Base-by-base conservation (phyloP, 2,113 vertebrate species). In the Microcebus lehilahytsara region DNA sequence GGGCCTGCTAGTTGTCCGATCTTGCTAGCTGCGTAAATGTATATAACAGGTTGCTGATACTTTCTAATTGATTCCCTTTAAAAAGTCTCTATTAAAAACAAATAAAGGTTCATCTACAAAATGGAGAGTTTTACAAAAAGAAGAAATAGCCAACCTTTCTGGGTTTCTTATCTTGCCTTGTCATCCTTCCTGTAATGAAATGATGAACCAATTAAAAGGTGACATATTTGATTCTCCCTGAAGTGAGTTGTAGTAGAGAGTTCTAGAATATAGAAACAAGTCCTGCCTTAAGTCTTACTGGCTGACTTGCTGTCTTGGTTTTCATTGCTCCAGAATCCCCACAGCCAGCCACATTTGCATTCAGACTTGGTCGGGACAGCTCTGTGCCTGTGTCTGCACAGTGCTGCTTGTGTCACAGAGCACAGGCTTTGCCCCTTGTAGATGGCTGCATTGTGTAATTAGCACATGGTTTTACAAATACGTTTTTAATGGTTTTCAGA, bases 391-490 rank as follows among this genome's bases (percentile, higher is more conserved):
- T 53, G 42, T 23, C 2, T 0, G 40, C 51, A 6, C 5, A 6
- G 56, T 9, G 37, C 32, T 75, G 32, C 25, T 60, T 3, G 1
- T 12, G 0, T 34, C 8, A 10, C 16, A 40, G 69, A 83, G 71
- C 13, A 40, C 9, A 37, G 49, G 37, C 13, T 0, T 58, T n/a
- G 3, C 22, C 11, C 20, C 4, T 5, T 22, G 23, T 12, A 25
- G 5, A 9, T 8, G 8, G 51, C 20, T 16, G 0, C 16, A 0
- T 27, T 37, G 42, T 37, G 42, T 40, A 1, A 20, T n/a, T 40
- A 23, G 42, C 13, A 2, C 3, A 16, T 13, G 8, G 10, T 4
- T 40, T 34, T 40, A 40, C 14, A 67, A 37, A 14, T 4, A 9
- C 8, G 0, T n/a, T 27, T 4, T 9, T 34, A 12, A 9, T 4